A percentile compares a stretch with the other conserved stretches of the same genome.
Conservation (phyloP, 2,797 vertebrate species). For the Gobionotothen gibberifrons region DNA sequence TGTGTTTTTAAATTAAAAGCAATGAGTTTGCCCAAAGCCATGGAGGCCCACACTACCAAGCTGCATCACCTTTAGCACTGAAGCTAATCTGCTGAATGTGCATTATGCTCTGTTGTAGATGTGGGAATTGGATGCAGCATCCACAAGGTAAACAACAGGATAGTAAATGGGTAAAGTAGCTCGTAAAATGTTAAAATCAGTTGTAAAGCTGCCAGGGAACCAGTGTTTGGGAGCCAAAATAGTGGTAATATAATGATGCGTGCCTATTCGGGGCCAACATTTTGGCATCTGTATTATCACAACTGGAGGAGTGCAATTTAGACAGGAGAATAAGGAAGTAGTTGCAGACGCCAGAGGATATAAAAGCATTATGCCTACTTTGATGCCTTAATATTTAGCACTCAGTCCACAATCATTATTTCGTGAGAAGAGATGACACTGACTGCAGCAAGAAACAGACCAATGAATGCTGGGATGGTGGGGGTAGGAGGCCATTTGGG, state of each 20-base stretch:
- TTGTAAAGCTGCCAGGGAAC: constrained; percentile 1
- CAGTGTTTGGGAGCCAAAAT: neutral
- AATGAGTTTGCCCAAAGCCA: constrained; percentile 14
- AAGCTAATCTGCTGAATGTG: constrained; percentile 23
- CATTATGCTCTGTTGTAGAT: constrained; percentile 1
- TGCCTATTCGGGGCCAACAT: constrained; percentile 2
- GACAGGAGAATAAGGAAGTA: constrained; percentile 4
- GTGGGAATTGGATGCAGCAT: constrained; percentile 9
- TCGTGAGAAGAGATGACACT: constrained; percentile 43
- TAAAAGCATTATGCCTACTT: constrained; percentile 22
- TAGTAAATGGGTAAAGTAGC: constrained; percentile 15
- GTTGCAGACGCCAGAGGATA: neutral
- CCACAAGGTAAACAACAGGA: constrained; percentile 19
- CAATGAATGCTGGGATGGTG: constrained; percentile 26
- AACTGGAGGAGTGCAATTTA: constrained; percentile 22
- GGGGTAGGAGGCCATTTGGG: constrained; percentile 26
- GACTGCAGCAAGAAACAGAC: constrained; percentile 45
- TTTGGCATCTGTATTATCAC: constrained; percentile 1
- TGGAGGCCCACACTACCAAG: neutral
- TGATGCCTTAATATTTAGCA: constrained; percentile 42
- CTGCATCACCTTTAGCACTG: constrained; percentile 13
- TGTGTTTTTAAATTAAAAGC: neutral
- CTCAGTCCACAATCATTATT: constrained; percentile 35
- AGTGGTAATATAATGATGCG: constrained; percentile 14
- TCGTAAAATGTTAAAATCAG: constrained; percentile 8